phyloP scores from a whole-genome alignment of 1,140 invertebrate genomes.

The Ctenoplectra terminalis region DNA sequence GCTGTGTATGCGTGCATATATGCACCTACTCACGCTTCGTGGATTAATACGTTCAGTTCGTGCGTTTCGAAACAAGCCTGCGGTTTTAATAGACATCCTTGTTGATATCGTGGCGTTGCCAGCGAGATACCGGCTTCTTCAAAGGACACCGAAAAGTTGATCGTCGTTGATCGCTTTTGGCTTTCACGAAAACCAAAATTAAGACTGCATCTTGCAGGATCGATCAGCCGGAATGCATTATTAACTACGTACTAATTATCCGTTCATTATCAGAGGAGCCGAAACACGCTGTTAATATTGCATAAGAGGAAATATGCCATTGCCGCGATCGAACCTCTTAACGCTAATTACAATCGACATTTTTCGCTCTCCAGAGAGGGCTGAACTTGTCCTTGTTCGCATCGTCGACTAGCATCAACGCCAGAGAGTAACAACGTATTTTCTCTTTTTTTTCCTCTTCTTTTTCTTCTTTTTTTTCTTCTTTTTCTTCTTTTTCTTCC shows the following conservation, averaged over 20 bases:
- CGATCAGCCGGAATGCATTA: slow-evolving; percentile 37
- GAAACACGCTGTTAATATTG: slow-evolving; percentile 42
- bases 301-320: neutral
- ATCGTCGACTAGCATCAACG: slow-evolving; percentile 7
- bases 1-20: neutral
- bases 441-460: no score
- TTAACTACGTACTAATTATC: slow-evolving; percentile 44
- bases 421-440: neutral
- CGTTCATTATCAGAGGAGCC: slow-evolving; percentile 22
- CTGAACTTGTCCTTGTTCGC: slow-evolving; percentile 13
- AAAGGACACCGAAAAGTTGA: neutral
- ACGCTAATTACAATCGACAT: slow-evolving; percentile 48
- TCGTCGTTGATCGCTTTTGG: neutral
- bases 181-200: neutral
- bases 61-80: neutral
- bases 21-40: neutral
- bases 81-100: neutral
- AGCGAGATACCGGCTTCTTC: neutral
- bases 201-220: slow-evolving; percentile 8
- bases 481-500: neutral
- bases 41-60: neutral
- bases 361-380: slow-evolving; percentile 29
- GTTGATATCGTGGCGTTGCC: neutral
- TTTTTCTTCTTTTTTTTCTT: neutral
- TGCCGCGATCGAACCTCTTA: slow-evolving; percentile 27